Percentiles rank a stretch among this genome's conserved stretches.
Evolutionary conservation across 2,113 vertebrate genomes (phyloP).

Genomic region (Dasypus novemcinctus): DNA sequence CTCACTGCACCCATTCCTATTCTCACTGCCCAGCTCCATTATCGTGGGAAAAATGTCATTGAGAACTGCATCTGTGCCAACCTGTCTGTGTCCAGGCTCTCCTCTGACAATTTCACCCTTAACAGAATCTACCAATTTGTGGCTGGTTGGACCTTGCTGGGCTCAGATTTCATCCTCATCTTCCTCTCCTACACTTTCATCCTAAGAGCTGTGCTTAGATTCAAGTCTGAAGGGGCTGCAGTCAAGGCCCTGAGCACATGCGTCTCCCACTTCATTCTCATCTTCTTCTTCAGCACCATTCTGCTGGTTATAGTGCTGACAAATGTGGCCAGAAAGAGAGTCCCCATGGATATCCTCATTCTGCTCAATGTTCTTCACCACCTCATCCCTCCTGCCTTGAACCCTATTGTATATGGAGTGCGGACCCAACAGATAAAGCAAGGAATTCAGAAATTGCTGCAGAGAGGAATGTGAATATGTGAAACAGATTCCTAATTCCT

Average conservation of each 20-base stretch:
- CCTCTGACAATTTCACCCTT: no score
- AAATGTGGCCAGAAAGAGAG: conserved; percentile 27
- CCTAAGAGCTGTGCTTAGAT: no score
- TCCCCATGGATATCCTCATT: not conserved
- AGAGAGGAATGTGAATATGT: not conserved
- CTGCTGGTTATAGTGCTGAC: conserved; percentile 38
- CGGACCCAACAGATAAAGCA: not conserved
- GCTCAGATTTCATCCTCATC: conserved; percentile 38
- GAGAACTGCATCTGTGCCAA: conserved; percentile 47
- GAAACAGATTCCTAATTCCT: not conserved
- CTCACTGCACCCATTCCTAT: not conserved
- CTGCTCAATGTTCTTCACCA: conserved; percentile 16
- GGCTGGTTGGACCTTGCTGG: conserved; percentile 19
- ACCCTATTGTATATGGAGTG: not conserved
- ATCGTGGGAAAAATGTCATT: conserved; percentile 28
- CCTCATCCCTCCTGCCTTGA: conserved; percentile 18
- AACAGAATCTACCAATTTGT: not conserved
- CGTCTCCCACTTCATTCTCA: not conserved
- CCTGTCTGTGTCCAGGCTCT: not conserved
- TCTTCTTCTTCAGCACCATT: not conserved
- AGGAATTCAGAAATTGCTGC: not conserved
- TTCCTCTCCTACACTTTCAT: not conserved
- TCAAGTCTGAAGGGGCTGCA: no score
- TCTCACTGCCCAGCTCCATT: conserved; percentile 3
- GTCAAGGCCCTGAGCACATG: no score